These are phyloP conservation scores for Sycophaga agraensis DNA, from an alignment of 1,140 invertebrate species.

Conservation along the genomic window DNA sequence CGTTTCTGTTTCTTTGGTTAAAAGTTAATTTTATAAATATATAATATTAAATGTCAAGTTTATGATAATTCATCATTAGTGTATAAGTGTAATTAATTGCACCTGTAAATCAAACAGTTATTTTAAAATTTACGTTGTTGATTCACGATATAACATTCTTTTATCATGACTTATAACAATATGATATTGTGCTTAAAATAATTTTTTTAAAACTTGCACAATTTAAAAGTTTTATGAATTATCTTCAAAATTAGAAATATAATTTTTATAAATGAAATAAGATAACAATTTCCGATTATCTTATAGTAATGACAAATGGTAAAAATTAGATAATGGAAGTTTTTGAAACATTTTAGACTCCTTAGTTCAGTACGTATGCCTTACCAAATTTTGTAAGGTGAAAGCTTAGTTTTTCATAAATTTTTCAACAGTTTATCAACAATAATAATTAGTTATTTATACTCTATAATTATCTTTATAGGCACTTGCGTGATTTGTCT, in stretches of 20 bases:
- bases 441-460: constrained; percentile 23
- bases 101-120: constrained; percentile 16
- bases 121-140: constrained; percentile 12
- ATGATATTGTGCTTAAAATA: constrained; percentile 8
- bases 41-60: constrained; percentile 12
- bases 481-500: constrained; percentile 30
- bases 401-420: constrained; percentile 20
- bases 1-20: neutral
- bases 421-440: constrained; percentile 27
- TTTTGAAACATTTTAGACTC: constrained; percentile 12
- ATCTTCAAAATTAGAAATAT: constrained; percentile 16
- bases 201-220: too few species aligned
- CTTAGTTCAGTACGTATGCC: constrained; percentile 5
- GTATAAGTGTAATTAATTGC: constrained; percentile 10
- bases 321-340: constrained; percentile 12
- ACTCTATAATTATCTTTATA: constrained; percentile 21
- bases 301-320: constrained; percentile 6
- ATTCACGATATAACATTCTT: constrained; percentile 30
- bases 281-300: constrained; percentile 26
- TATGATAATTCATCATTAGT: neutral
- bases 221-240: too few species aligned
- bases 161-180: neutral
- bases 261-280: constrained; percentile 23
- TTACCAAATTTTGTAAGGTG: neutral
- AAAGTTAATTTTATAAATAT: neutral